phyloP scores from a whole-genome alignment of 2,113 vertebrate species.

The Epinephelus lanceolatus region DNA sequence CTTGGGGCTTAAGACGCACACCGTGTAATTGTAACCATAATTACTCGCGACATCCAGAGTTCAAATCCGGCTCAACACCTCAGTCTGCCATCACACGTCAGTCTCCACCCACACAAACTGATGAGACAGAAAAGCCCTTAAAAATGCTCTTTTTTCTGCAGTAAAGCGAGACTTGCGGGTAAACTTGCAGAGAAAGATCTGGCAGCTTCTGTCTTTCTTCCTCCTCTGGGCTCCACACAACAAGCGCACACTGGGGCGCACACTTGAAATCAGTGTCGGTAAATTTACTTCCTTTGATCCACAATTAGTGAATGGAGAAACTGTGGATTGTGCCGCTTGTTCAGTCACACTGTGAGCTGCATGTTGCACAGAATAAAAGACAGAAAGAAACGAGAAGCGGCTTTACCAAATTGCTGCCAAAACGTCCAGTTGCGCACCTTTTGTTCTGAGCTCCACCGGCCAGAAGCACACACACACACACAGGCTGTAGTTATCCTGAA shows the following conservation, averaged over 20 bases:
- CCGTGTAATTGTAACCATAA: slow-evolving; percentile 55
- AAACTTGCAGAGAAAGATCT: slow-evolving; percentile 37
- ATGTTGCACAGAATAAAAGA: not conserved
- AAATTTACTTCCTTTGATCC: slow-evolving; percentile 20
- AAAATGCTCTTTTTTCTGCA: slow-evolving; percentile 1
- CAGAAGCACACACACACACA: not conserved
- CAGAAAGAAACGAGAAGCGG: not conserved
- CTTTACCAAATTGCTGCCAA: slow-evolving; percentile 1
- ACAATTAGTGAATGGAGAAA: slow-evolving; percentile 13
- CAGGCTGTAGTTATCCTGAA: slow-evolving; percentile 3
- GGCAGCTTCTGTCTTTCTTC: not conserved
- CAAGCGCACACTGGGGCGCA: slow-evolving; percentile 32
- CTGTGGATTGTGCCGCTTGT: not conserved
- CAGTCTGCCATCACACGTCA: slow-evolving; percentile 52
- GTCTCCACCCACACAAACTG: slow-evolving; percentile 50
- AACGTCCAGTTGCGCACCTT: slow-evolving; percentile 42
- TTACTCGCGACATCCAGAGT: slow-evolving; percentile 59
- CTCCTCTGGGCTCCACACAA: slow-evolving; percentile 21
- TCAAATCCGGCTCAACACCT: slow-evolving; percentile 65
- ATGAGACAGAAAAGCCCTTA: slow-evolving; percentile 23
- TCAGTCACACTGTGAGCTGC: not conserved
- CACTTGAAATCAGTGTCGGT: not conserved
- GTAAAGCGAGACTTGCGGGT: slow-evolving; percentile 13
- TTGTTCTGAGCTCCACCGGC: slow-evolving; percentile 1
- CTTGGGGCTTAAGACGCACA: slow-evolving; percentile 50